phyloP scores from a whole-genome alignment of 2,888 invertebrate species.

The Phorcus lineatus region DNA sequence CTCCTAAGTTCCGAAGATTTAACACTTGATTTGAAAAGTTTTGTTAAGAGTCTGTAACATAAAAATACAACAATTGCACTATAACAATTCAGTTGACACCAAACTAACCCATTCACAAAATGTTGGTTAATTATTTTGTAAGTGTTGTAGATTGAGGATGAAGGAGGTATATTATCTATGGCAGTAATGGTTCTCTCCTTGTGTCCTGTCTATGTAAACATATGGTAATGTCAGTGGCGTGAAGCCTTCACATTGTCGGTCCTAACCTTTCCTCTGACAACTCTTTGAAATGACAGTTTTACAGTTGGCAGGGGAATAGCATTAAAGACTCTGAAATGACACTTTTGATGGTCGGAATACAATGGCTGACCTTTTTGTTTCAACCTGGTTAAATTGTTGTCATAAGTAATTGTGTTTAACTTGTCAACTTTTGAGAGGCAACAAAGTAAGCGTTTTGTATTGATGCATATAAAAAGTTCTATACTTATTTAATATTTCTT shows the following conservation, averaged over 20 bases:
- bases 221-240: too few species aligned
- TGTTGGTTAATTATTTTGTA: background rate
- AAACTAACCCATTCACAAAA: background rate
- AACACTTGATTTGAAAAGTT: too few species aligned
- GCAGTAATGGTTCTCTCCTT: background rate
- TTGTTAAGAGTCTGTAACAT: too few species aligned
- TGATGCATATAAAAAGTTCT: too few species aligned
- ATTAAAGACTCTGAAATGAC: background rate
- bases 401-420: too few species aligned
- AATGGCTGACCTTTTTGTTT: background rate
- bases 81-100: background rate
- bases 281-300: background rate
- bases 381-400: background rate
- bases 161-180: background rate
- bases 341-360: background rate
- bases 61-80: too few species aligned
- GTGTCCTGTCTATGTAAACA: background rate
- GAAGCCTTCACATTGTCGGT: too few species aligned
- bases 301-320: background rate
- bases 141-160: background rate
- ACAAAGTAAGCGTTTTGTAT: too few species aligned
- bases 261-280: too few species aligned
- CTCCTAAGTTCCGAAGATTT: too few species aligned
- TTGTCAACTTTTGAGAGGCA: too few species aligned
- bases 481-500: too few species aligned